Base-by-base conservation (phyloP, 1,140 invertebrate genomes). In the Sinonovacula constricta region DNA sequence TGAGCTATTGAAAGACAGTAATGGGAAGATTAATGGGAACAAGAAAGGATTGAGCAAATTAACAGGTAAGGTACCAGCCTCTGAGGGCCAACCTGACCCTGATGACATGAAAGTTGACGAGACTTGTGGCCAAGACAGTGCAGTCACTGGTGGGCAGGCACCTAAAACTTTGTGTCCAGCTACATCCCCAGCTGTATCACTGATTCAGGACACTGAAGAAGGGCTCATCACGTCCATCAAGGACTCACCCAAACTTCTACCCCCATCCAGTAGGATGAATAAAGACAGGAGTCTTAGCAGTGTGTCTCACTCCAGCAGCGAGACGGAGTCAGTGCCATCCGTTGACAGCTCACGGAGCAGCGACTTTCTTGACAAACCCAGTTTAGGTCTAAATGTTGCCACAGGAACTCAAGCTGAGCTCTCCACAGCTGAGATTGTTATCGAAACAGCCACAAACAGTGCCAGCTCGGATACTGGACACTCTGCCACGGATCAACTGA, bases 121-220 rank as follows among this genome's bases (percentile, higher is more conserved):
- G n/a, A n/a, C n/a, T n/a, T n/a, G n/a, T n/a, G n/a, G n/a, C n/a
- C n/a, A n/a, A n/a, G 51, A 71, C 39, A 54, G 24, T 30, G 22
- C 3, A 33, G 18, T 5, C 22, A 45, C 65, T 67, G 51, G 14
- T 53, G 33, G 53, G 1, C 14, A 22, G 53, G 79, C 88, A 14
- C 88, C 89, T 5, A 89, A 89, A 57, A 81, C 87, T 3, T 63
- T 90, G 22, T 49, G 81, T 53, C 86, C 87, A 59, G 84, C 86
- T n/a, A 72, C 83, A 4, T 80, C 83, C 14, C 89, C 88, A n/a
- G 28, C 85, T 12, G 54, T 87, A 49, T 87, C 86, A 30, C 84
- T 90, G 10, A 45, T 88, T 15, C 71, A 81, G 33, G 72, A 81
- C 51, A 74, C 26, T 39, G 53, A 71, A 24, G 31, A 28, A n/a